A percentile compares a stretch with the other conserved stretches of the same genome.
phyloP scores from a whole-genome alignment of 2,113 vertebrate genomes.

The Oxyura jamaicensis region DNA sequence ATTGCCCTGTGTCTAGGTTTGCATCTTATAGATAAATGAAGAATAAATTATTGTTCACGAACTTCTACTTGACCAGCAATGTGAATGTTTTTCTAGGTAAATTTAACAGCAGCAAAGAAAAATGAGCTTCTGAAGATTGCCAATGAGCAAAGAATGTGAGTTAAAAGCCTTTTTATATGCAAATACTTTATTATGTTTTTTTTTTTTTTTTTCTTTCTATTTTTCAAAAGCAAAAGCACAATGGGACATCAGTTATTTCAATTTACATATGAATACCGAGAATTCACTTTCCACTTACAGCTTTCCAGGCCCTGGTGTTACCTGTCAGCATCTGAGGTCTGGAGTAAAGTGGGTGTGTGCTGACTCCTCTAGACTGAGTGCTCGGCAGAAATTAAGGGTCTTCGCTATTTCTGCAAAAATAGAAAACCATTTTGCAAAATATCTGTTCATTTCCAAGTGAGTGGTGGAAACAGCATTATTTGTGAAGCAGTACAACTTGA shows the following conservation, averaged over 20 bases:
- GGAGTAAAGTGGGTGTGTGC: background rate
- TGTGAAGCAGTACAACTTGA: background rate
- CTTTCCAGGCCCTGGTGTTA: background rate
- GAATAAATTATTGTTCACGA: constrained; percentile 43
- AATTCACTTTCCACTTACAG: constrained; percentile 24
- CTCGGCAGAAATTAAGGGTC: background rate
- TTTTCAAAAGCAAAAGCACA: constrained; percentile 2
- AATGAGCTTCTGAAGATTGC: background rate
- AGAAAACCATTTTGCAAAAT: background rate
- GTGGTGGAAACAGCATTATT: background rate
- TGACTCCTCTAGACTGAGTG: background rate
- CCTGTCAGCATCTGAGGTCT: background rate
- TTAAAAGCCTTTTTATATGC: constrained; percentile 30
- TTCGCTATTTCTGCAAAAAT: background rate
- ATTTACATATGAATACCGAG: constrained; percentile 10
- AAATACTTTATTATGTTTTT: constrained; percentile 27
- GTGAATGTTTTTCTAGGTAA: constrained; percentile 25
- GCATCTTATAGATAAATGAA: constrained; percentile 47
- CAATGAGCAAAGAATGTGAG: constrained; percentile 18
- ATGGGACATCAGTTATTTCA: background rate
- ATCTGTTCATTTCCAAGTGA: background rate
- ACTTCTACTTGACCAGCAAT: constrained; percentile 41
- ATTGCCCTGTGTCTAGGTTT: background rate
- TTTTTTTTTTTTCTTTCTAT: background rate
- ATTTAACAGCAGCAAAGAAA: constrained; percentile 52